Evolutionary conservation across 2,113 vertebrate species (phyloP).

Genomic region (Ellobius talpinus): DNA sequence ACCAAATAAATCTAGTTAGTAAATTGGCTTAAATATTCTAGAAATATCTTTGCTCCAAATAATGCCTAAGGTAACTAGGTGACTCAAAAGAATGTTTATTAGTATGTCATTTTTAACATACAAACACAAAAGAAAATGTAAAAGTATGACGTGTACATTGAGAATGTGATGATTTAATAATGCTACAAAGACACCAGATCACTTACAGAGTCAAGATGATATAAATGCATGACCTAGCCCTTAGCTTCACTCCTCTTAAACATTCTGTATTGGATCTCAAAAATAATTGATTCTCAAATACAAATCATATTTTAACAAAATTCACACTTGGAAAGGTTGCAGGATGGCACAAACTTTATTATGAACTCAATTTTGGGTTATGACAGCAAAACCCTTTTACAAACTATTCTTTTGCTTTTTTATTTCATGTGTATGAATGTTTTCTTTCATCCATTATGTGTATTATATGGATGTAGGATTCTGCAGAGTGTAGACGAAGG

Average conservation of each 20-base stretch:
- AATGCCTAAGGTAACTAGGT: not conserved
- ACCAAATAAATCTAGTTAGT: not conserved
- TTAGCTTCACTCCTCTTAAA: not conserved
- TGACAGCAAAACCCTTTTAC: not conserved
- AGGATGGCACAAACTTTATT: not conserved
- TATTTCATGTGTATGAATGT: not conserved
- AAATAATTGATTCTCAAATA: constrained; percentile 9
- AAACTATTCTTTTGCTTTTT: not conserved
- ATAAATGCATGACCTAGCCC: not conserved
- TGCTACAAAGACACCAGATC: not conserved
- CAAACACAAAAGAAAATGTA: not conserved
- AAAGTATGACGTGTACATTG: not conserved
- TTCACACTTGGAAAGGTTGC: not conserved
- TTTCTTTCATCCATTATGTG: not conserved
- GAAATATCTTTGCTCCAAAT: not conserved
- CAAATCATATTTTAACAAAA: not conserved
- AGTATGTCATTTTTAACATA: not conserved
- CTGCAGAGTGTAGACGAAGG: not conserved
- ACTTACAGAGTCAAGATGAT: not conserved
- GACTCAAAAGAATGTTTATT: not conserved
- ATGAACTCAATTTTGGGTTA: not conserved
- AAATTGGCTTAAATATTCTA: not conserved
- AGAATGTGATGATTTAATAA: not conserved
- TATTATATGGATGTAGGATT: not conserved
- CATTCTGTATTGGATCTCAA: not conserved